Evolutionary conservation across 2,888 invertebrate species (phyloP).

Genomic region (Athalia rosae): DNA sequence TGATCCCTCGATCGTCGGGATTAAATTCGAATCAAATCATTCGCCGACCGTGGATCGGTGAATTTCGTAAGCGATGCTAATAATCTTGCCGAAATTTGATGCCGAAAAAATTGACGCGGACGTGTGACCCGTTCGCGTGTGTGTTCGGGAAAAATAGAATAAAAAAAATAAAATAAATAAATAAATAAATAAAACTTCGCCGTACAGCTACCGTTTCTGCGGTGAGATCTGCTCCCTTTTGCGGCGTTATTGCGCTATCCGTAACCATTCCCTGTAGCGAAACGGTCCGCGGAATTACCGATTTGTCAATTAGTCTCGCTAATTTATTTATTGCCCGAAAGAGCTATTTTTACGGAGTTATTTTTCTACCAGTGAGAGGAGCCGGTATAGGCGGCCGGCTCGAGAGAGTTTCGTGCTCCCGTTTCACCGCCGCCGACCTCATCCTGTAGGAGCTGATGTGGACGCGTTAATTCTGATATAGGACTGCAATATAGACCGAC

Average conservation of each 20-base stretch:
- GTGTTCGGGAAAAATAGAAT: too few species aligned
- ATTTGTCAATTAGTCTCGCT: conserved; percentile 68
- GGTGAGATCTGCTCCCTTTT: conserved; percentile 5
- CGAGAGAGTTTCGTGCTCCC: conserved; percentile 28
- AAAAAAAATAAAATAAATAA: too few species aligned
- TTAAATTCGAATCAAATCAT: conserved; percentile 16
- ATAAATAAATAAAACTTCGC: too few species aligned
- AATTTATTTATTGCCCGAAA: conserved; percentile 65
- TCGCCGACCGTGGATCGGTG: background rate
- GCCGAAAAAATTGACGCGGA: too few species aligned
- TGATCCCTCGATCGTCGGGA: background rate
- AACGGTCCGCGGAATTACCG: conserved; percentile 63
- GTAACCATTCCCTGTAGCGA: conserved; percentile 58
- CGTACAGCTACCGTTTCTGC: background rate
- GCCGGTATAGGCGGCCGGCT: conserved; percentile 42
- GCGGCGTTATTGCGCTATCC: conserved; percentile 62
- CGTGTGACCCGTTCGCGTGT: too few species aligned
- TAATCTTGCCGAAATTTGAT: too few species aligned
- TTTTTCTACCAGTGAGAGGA: conserved; percentile 54
- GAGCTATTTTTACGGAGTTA: conserved; percentile 54
- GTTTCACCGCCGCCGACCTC: background rate
- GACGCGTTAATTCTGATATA: conserved; percentile 42
- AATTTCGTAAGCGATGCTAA: too few species aligned
- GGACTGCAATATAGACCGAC: conserved; percentile 35
- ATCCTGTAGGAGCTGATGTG: background rate